Evolutionary conservation across 2,113 vertebrate species (phyloP).

Genomic region (Lasiurus borealis): DNA sequence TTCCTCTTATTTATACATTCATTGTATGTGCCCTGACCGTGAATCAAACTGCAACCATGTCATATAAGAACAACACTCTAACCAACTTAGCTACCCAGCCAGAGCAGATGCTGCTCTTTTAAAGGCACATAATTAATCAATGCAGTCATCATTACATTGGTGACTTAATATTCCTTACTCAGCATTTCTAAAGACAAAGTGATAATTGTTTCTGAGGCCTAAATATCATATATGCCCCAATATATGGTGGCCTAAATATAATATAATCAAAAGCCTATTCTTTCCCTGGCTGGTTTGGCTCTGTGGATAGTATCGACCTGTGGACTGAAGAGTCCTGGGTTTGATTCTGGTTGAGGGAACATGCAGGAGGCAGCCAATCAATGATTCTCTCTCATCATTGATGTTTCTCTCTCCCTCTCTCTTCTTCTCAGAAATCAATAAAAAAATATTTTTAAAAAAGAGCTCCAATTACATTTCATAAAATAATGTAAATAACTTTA

Average conservation of each 20-base stretch:
- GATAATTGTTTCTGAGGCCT: not conserved
- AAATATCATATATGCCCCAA: not conserved
- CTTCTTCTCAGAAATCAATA: too few relatives aligned
- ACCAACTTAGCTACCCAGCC: not conserved
- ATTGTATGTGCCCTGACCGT: not conserved
- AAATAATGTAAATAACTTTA: not conserved
- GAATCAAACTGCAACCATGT: not conserved
- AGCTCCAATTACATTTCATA: not conserved
- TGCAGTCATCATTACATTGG: too few relatives aligned
- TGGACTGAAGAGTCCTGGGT: too few relatives aligned
- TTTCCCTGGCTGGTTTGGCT: too few relatives aligned
- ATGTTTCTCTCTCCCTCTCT: too few relatives aligned
- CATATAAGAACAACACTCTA: not conserved
- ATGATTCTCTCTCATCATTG: too few relatives aligned
- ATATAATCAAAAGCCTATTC: not conserved
- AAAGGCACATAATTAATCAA: not conserved
- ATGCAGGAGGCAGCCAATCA: too few relatives aligned
- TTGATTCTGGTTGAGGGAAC: too few relatives aligned
- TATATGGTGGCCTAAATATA: not conserved
- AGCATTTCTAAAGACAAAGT: not conserved
- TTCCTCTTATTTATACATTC: not conserved
- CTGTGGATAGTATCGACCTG: too few relatives aligned
- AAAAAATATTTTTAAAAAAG: not conserved
- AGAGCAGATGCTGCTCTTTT: not conserved
- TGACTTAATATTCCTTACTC: not conserved